These are phyloP conservation scores for Lycocorax pyrrhopterus DNA, from an alignment of 2,113 vertebrate species.

Conservation along the genomic window DNA sequence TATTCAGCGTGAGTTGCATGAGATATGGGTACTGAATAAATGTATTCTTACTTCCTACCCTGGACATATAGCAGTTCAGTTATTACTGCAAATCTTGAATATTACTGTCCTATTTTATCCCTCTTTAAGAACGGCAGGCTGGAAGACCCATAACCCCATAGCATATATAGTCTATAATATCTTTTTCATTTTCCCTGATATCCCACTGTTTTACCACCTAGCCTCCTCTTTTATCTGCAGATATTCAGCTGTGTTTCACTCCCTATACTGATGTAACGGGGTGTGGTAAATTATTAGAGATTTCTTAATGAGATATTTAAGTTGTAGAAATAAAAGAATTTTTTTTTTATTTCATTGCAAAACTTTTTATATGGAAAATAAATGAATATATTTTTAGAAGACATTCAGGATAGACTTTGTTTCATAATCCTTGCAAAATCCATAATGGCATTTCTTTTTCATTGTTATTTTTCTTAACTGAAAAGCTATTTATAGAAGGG, in stretches of 20 bases:
- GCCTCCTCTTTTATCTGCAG: neutral
- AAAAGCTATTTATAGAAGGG: neutral
- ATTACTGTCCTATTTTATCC: neutral
- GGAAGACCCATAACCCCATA: neutral
- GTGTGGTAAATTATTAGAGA: neutral
- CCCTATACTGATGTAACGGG: neutral
- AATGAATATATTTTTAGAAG: neutral
- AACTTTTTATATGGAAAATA: neutral
- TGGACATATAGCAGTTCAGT: neutral
- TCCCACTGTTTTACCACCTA: neutral
- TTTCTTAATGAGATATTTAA: neutral
- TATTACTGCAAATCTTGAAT: neutral
- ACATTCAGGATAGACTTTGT: neutral
- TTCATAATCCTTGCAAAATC: neutral
- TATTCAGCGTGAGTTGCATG: rapidly evolving
- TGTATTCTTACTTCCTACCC: neutral
- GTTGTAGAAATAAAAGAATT: neutral
- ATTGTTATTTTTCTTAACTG: neutral
- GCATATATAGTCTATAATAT: neutral
- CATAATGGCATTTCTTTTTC: neutral
- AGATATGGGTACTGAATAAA: neutral
- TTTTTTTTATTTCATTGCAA: neutral
- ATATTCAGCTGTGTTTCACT: neutral
- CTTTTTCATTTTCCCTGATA: neutral
- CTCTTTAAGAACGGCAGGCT: neutral